Base-by-base conservation (phyloP, 2,888 invertebrate species). In the Leptinotarsa rubiginosa region DNA sequence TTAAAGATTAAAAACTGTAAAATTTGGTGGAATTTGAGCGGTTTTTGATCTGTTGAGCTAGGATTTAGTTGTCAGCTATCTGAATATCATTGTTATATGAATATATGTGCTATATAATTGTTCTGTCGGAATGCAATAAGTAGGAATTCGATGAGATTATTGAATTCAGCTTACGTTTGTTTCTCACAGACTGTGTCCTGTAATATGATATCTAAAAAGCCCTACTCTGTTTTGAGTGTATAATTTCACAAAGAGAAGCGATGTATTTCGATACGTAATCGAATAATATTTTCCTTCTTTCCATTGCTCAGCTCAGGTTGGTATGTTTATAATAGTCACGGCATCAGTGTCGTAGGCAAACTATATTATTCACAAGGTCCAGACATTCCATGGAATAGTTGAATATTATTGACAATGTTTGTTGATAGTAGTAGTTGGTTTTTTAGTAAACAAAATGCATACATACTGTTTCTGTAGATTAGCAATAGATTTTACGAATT, bases 141-240 rank as follows among this genome's bases (percentile, higher is more conserved):
- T 62, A 62, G 25, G n/a, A 62, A 62, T 62, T 25, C 25, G n/a
- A 62, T 31, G 31, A 10, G 62, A 41, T 62, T 31, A 62, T 25
- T 41, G 62, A 62, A 62, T 41, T 62, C 62, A 62, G 62, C 31
- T 62, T 16, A 25, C 62, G 3, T 41, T 62, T n/a, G 31, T 31
- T 41, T 41, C 31, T 15, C 31, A 31, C 62, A 62, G 31, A 62
- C 31, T 16, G 62, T 16, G 62, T 4, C 31, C 31, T 41, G 62
- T 62, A 62, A 62, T 62, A n/a, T 62, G 62, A 62, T 25, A 62
- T 25, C 62, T 62, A 31, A 41, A 56, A 62, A 62, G 62, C 62
- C 62, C 31, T 62, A 62, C 62, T 1, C 15, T 56, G 22, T 12
- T 56, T 22, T 22, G 25, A 31, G 25, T 62, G 31, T 62, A 62